phyloP scores from a whole-genome alignment of 2,888 invertebrate species.

The Harpalus rufipes region DNA sequence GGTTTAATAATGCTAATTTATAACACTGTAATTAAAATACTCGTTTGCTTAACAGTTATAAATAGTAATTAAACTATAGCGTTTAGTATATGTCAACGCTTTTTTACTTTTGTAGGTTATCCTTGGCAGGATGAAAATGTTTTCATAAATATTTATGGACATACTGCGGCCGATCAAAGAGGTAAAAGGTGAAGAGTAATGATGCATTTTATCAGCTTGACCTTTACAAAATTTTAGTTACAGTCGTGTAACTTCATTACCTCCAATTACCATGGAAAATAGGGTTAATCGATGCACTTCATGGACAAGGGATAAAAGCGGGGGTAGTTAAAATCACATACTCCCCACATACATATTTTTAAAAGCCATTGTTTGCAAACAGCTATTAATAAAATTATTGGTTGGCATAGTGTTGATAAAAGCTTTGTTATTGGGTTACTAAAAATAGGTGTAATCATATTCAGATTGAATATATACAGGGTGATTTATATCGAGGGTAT shows the following conservation, averaged over 20 bases:
- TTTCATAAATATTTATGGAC: conserved; percentile 1
- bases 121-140: no score
- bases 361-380: neutral
- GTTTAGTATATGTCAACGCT: neutral
- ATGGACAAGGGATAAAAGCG: neutral
- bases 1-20: neutral
- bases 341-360: neutral
- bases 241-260: conserved; percentile 15
- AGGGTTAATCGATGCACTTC: conserved; percentile 31
- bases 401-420: no score
- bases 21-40: neutral
- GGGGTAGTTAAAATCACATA: neutral
- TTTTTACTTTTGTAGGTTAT: neutral
- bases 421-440: no score
- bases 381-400: neutral
- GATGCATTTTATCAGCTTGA: conserved; percentile 39
- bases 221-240: conserved; percentile 36
- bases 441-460: no score
- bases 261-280: conserved; percentile 41
- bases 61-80: neutral
- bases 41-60: neutral
- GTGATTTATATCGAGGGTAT: no score
- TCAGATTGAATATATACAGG: no score
- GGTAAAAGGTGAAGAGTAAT: conserved; percentile 46
- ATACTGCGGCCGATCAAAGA: conserved; percentile 12